Conservation (phyloP, 2,888 invertebrate species). For the Trisateles emortualis region DNA sequence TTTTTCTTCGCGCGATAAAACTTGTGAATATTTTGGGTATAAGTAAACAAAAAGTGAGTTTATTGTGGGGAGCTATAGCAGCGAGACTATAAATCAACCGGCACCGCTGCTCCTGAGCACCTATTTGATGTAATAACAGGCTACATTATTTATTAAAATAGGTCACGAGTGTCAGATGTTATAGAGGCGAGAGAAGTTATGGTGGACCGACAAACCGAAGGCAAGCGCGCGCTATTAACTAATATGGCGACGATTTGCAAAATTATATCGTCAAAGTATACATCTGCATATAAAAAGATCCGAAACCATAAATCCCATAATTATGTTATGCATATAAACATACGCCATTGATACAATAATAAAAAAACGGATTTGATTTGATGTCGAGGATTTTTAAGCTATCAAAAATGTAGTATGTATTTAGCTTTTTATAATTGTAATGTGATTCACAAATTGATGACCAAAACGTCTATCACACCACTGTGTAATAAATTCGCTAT, state of each 20-base stretch:
- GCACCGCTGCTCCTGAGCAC: slow-evolving; percentile 70
- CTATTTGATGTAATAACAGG: slow-evolving; percentile 73
- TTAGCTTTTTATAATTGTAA: background rate
- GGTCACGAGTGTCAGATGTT: slow-evolving; percentile 52
- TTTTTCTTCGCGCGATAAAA: slow-evolving; percentile 42
- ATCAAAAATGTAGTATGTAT: too few species aligned
- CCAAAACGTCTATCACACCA: too few species aligned
- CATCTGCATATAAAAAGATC: slow-evolving; percentile 36
- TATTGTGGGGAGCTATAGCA: slow-evolving; percentile 48
- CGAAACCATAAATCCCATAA: slow-evolving; percentile 17
- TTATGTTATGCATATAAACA: background rate
- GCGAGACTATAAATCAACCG: slow-evolving; percentile 62
- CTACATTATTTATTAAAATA: slow-evolving; percentile 70
- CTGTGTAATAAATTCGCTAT: too few species aligned
- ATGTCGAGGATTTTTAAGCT: too few species aligned
- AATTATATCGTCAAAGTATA: slow-evolving; percentile 26
- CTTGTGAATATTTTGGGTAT: slow-evolving; percentile 42
- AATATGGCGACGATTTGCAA: slow-evolving; percentile 18
- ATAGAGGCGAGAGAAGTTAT: slow-evolving; percentile 41
- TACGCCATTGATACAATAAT: too few species aligned
- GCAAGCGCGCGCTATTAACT: background rate
- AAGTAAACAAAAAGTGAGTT: slow-evolving; percentile 60
- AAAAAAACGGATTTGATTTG: too few species aligned
- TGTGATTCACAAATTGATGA: background rate
- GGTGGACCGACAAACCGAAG: slow-evolving; percentile 24